Conservation (phyloP, 2,888 invertebrate genomes). For the Cryptocephalus moraei region DNA sequence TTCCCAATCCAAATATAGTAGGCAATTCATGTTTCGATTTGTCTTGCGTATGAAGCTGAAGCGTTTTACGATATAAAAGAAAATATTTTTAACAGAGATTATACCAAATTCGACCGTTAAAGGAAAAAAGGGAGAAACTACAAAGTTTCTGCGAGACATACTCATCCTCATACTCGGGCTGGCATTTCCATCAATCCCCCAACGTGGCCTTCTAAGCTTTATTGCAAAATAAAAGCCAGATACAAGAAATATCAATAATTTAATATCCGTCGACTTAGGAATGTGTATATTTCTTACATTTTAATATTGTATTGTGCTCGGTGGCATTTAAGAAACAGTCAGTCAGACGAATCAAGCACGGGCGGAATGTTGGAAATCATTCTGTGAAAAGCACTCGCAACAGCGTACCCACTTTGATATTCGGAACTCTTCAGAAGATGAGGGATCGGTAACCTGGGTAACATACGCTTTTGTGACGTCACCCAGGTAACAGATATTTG, state of each 20-base stretch:
- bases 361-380: conserved; percentile 7
- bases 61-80: no score
- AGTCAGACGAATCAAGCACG: conserved; percentile 11
- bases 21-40: no score
- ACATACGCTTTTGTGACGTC: conserved; percentile 37
- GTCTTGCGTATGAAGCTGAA: no score
- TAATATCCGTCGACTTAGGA: conserved; percentile 28
- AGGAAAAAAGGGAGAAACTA: no score
- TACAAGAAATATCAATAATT: conserved; percentile 31
- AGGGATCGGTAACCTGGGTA: conserved; percentile 36
- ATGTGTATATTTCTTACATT: conserved; percentile 29
- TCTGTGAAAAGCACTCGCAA: conserved; percentile 26
- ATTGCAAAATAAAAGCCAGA: neutral
- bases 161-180: no score
- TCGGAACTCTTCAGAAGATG: conserved; percentile 20
- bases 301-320: conserved; percentile 31
- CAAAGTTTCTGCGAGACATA: no score
- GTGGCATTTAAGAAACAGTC: conserved; percentile 25
- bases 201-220: neutral
- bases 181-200: no score
- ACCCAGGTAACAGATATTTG: conserved; percentile 33
- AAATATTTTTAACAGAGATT: no score
- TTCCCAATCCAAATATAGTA: no score
- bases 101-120: no score
- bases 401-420: conserved; percentile 15